Percentiles rank a stretch among this genome's conserved stretches.
Conservation (phyloP, 2,113 vertebrate species). For the Penelope pileata region DNA sequence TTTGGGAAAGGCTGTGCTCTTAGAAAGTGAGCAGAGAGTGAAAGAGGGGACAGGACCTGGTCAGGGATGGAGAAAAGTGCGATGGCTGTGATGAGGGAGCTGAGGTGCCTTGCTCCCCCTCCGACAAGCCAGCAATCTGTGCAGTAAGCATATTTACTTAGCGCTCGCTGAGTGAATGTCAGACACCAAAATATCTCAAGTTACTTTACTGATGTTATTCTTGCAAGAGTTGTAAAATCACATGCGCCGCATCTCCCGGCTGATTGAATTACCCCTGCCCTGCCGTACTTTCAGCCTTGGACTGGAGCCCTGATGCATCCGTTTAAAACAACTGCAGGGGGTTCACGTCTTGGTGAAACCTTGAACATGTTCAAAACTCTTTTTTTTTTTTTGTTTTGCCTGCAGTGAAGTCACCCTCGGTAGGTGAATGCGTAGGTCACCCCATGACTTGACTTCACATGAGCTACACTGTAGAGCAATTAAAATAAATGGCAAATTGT, state of each 20-base stretch:
- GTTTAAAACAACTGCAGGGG: neutral
- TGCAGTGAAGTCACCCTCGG: neutral
- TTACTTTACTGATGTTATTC: constrained; percentile 60
- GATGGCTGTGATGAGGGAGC: neutral
- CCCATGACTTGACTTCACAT: constrained; percentile 50
- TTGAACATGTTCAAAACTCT: neutral
- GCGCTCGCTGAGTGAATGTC: constrained; percentile 51
- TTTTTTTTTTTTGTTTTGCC: no score
- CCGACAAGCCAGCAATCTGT: constrained; percentile 1
- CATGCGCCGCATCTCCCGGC: neutral
- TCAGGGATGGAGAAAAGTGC: neutral
- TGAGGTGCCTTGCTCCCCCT: constrained; percentile 32
- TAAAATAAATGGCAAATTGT: constrained; percentile 45
- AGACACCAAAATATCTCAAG: constrained; percentile 58
- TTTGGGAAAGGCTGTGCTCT: neutral
- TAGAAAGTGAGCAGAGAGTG: neutral
- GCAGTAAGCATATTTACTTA: constrained; percentile 58
- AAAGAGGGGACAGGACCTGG: neutral
- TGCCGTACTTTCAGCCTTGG: neutral
- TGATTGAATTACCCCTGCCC: constrained; percentile 54
- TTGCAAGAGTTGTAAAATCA: constrained; percentile 44
- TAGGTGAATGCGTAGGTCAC: constrained; percentile 23
- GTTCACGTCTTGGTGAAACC: neutral
- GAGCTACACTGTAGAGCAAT: constrained; percentile 14
- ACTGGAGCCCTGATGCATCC: neutral